Evolutionary conservation across 2,113 vertebrate species (phyloP).

Genomic region (Scopus umbretta): DNA sequence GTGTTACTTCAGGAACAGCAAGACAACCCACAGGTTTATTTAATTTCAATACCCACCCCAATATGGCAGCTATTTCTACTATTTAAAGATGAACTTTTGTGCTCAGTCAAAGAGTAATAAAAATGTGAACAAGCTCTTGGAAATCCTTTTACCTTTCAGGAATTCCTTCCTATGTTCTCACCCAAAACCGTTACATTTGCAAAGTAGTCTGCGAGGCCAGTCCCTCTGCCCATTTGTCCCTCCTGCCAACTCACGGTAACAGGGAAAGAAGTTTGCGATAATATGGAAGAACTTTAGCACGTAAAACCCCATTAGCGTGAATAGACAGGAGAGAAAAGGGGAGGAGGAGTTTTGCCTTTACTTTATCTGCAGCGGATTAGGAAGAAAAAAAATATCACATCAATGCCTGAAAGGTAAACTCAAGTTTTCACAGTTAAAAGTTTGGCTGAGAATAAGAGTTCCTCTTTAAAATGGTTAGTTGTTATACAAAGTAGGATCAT

Average conservation of each 20-base stretch:
- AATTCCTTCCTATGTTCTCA: constrained; percentile 68
- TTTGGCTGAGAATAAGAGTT: constrained; percentile 84
- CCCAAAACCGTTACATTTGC: not conserved
- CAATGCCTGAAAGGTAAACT: constrained; percentile 81
- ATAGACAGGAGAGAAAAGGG: constrained; percentile 73
- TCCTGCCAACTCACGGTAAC: constrained; percentile 72
- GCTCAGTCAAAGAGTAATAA: constrained; percentile 74
- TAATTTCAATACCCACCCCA: constrained; percentile 72
- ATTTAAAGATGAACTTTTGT: constrained; percentile 82
- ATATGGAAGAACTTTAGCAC: not conserved
- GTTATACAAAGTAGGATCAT: constrained; percentile 77
- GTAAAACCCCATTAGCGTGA: constrained; percentile 66
- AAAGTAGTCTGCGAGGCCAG: constrained; percentile 40
- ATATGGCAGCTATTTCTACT: constrained; percentile 74
- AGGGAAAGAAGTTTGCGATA: constrained; percentile 40
- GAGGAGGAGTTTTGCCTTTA: constrained; percentile 37
- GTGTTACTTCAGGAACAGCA: constrained; percentile 92
- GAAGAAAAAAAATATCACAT: not conserved
- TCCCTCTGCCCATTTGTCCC: constrained; percentile 68
- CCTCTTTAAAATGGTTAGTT: constrained; percentile 82
- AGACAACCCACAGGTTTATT: constrained; percentile 85
- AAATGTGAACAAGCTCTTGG: constrained; percentile 53
- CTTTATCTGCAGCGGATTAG: constrained; percentile 11
- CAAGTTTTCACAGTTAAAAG: constrained; percentile 58
- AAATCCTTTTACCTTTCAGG: constrained; percentile 79